Evolutionary conservation across 2,797 vertebrate species (phyloP), one percentile per base, ranked within the genome.

Genomic region (Coranthus polyacanthus): DNA sequence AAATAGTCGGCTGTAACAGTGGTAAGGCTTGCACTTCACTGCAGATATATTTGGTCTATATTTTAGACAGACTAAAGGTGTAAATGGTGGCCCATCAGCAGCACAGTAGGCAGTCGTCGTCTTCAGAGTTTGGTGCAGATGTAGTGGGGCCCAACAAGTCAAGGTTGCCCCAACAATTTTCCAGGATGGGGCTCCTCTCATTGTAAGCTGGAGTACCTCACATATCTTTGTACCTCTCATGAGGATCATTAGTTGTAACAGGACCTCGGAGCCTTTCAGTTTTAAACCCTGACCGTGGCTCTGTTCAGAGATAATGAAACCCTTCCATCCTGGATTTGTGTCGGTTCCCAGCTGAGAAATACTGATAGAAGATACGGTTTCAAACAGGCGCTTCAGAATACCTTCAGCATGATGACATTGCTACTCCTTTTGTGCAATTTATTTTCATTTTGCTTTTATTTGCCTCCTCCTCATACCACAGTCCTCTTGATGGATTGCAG

Each of bases 271-370:
- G 63, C 54, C 39, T n/a, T 51, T 51, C 42, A 42, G 49, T 29
- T 59, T 65, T n/a, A 77, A 86, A 59, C 74, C 69, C 73, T 49
- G 54, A 72, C 87, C 73, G 59, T 82, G 75, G 72, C 72, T 68
- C 44, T 90, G 91, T 94, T 95, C 90, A 95, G 94, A 94, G 91
- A 94, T 89, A 89, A 90, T 89, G 57, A 90, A 92, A 91, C 87
- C 90, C 87, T 90, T 85, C 76, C 72, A 85, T 70, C 50, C 78
- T 68, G 56, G 72, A 73, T 70, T 54, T 47, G 61, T 54, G 90
- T 94, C 89, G 92, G 84, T 91, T 92, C 88, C 91, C 72, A 83
- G 57, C 86, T 88, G 91, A 90, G 92, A 88, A 79, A 74, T 74
- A 89, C 76, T 58, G 86, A 82, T 85, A 81, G 72, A 83, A 83